Evolutionary conservation across 2,797 vertebrate species (phyloP), one percentile per base, ranked within the genome.

Genomic region (Cynopterus sphinx): DNA sequence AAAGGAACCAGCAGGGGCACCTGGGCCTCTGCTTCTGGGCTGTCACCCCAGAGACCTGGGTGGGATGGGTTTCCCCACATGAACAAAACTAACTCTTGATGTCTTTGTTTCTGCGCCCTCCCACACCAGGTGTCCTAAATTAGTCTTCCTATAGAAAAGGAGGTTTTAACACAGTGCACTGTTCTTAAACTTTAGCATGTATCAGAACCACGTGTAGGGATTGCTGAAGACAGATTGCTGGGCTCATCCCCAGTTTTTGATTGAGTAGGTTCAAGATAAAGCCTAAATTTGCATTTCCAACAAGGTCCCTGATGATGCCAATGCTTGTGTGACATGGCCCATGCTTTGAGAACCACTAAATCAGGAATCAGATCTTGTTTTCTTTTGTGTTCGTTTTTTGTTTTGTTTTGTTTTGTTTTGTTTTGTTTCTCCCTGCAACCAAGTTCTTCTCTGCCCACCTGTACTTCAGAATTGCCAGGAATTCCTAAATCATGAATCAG

Each of bases 1-100:
- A 75, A 96, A 95, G 79, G 71, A 91, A 67, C 39, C 75, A 81
- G 65, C 22, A 31, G 63, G 74, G 41, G 19, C 67, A 82, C 57
- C 49, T 87, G 59, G 55, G 71, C 49, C 46, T 73, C 84, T 55
- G 9, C 59, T 92, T 85, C 61, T 16, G 13, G 49, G 55, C 83
- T 61, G 75, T 92, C 89, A 41, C 63, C 68, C 73, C 51, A 74
- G 79, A 95, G 77, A 67, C 31, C 16, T 36, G 31, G 22, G 41
- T 81, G 68, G 49, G 46, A 55, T 26, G 24, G 21, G 1, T 41
- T 83, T 93, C 75, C 55, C 65, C 53, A 51, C 0, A 2, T 5
- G 61, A 93, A 63, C 21, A 75, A 87, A 31, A 78, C 0, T 71
- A 46, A 86, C 73, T 33, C n/a, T 78, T 61, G 43, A 70, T 74